Base-by-base conservation (phyloP, 1,140 invertebrate genomes). In the Diprion similis region DNA sequence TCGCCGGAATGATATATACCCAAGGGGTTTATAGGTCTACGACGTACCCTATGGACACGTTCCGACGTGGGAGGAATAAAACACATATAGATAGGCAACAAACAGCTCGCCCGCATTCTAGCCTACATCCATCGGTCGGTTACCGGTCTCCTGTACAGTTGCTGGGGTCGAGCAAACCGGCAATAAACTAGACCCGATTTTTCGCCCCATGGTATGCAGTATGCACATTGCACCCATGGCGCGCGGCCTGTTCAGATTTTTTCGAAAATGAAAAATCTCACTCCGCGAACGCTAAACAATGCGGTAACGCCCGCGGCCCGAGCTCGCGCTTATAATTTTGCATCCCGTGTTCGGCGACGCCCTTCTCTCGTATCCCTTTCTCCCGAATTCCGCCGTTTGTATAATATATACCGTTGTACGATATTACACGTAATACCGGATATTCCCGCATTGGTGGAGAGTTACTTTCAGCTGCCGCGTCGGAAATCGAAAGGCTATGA, bases 61-160 rank as follows among this genome's bases (percentile, higher is more conserved):
- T 59, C 51, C n/a, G 51, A 9, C 51, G 51, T 59, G 51, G 51
- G 51, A 59, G 51, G 51, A 59, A 59, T 59, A 59, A 59, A 59
- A 59, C n/a, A 59, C 51, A 59, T 15, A 8, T 59, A 37, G 2
- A 6, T 37, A 37, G 1, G 51, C 51, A 59, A 59, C 51, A 37
- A 37, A 37, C 24, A 37, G 24, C 51, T 59, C 51, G 51, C 51
- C 51, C 51, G 51, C 51, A 59, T 59, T 59, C 51, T 59, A 59
- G 51, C 51, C 51, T 59, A 59, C 6, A 59, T 59, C 51, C 11
- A 15, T 37, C 24, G 24, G 24, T 37, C 24, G 24, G 51, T 13
- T 59, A 59, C 51, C 51, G 51, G 51, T 59, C 51, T 59, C 51
- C 51, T 59, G 24, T 37, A 37, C 24, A 9, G 51, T 59, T 59